Evolutionary conservation across 2,113 vertebrate species (phyloP).

Genomic region (Prietella phreatophila): DNA sequence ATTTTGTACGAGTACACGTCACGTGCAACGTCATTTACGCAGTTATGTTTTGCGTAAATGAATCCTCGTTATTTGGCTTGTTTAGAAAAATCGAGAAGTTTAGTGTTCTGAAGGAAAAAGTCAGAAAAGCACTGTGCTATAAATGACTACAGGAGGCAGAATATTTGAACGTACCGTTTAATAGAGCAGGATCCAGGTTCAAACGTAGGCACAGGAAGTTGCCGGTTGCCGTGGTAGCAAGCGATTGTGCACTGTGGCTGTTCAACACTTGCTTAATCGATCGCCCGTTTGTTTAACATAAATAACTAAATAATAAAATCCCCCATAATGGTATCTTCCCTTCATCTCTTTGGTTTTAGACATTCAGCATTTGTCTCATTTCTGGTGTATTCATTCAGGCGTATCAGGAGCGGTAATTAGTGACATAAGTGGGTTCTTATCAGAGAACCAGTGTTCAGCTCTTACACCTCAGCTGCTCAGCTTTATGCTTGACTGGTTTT

Average conservation of each 20-base stretch:
- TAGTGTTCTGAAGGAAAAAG: not conserved
- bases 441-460: not conserved
- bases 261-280: not conserved
- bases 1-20: not conserved
- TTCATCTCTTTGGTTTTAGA: not conserved
- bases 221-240: no score
- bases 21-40: not conserved
- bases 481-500: not conserved
- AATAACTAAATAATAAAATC: not conserved
- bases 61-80: not conserved
- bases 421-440: not conserved
- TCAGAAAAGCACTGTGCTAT: no score
- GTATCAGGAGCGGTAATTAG: not conserved
- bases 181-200: no score
- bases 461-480: not conserved
- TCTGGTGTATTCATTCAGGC: not conserved
- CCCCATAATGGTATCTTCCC: not conserved
- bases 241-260: no score
- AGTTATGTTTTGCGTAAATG: not conserved
- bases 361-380: not conserved
- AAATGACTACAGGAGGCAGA: not conserved
- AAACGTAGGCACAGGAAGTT: no score
- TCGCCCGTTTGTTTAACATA: not conserved
- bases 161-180: no score
- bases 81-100: not conserved